Conservation (phyloP, 2,797 vertebrate species). For the Spinibarbus caldwelli region DNA sequence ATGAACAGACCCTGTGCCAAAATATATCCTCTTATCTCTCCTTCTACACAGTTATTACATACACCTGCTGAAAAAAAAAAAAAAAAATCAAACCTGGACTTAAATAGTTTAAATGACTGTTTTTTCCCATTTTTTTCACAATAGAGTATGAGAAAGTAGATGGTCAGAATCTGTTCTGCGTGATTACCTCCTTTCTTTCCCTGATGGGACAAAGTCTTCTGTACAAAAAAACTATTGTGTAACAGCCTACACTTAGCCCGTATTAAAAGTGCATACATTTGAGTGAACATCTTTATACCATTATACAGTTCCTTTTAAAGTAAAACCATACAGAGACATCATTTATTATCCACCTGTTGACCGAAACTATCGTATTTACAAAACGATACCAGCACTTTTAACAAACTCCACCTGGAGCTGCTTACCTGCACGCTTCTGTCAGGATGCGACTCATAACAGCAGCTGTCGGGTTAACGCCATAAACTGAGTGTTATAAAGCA, state of each 20-base stretch:
- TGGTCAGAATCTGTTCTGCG: slow-evolving; percentile 8
- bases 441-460: background rate
- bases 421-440: slow-evolving; percentile 65
- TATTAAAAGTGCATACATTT: background rate
- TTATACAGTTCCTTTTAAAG: background rate
- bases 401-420: slow-evolving; percentile 18
- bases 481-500: background rate
- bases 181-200: slow-evolving; percentile 9
- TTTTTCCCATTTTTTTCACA: background rate
- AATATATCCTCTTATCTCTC: background rate
- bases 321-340: background rate
- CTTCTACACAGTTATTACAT: background rate
- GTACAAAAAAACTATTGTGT: background rate
- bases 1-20: background rate
- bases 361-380: slow-evolving; percentile 68
- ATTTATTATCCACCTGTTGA: slow-evolving; percentile 40
- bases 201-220: slow-evolving; percentile 32
- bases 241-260: background rate
- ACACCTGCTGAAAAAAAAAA: background rate
- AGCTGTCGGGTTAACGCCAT: background rate
- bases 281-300: background rate
- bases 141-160: background rate
- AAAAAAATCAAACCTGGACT: background rate
- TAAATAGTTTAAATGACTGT: background rate
- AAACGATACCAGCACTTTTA: slow-evolving; percentile 64